These are phyloP conservation scores for Apaloderma vittatum DNA, from an alignment of 2,113 vertebrate genomes.

Conservation along the genomic window DNA sequence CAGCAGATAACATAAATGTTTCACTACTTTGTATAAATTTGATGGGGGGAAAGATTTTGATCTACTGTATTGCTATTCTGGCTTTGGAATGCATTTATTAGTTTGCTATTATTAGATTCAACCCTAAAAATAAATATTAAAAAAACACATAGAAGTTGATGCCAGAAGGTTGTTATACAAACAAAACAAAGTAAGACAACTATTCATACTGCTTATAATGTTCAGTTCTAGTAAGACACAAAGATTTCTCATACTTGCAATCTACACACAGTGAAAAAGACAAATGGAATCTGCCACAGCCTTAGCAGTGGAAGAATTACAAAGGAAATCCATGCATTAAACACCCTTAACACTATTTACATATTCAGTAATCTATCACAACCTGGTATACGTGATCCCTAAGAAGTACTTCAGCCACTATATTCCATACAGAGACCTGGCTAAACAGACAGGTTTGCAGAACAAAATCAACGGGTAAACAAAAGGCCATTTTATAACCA, in stretches of 20 bases:
- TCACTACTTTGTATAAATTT: neutral
- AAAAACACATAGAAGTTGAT: neutral
- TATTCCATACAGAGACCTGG: neutral
- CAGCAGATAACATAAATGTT: neutral
- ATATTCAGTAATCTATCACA: neutral
- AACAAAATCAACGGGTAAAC: neutral
- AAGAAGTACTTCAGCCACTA: neutral
- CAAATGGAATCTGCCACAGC: neutral
- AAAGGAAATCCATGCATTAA: neutral
- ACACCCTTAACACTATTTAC: neutral
- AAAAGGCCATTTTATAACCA: neutral
- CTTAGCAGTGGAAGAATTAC: neutral
- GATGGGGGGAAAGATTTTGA: neutral
- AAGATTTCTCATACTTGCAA: neutral
- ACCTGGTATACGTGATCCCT: accelerated
- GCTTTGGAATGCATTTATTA: neutral
- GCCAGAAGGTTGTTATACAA: neutral
- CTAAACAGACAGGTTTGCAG: neutral
- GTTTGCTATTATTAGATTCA: neutral
- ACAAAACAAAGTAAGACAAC: neutral
- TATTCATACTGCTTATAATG: neutral
- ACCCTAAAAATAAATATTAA: neutral
- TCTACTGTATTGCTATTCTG: neutral
- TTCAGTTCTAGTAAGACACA: neutral
- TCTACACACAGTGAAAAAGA: neutral